Evolutionary conservation across 2,888 invertebrate species (phyloP).

Genomic region (Lepidocyrtoides sp.): DNA sequence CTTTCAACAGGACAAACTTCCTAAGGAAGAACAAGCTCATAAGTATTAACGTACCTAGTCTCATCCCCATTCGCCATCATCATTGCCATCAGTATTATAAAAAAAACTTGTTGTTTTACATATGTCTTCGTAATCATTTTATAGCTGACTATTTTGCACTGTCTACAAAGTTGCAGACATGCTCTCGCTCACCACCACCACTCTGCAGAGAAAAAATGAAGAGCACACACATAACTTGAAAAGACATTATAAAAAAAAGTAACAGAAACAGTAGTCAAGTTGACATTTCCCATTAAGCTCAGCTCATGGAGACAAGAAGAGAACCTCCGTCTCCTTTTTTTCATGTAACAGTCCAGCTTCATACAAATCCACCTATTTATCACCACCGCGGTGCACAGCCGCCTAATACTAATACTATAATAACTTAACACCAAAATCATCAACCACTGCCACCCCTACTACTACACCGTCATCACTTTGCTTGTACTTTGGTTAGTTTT

Average conservation of each 20-base stretch:
- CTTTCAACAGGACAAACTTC: background rate
- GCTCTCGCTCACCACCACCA: no score
- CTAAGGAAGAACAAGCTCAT: background rate
- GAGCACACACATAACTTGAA: constrained; percentile 13
- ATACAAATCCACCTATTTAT: constrained; percentile 10
- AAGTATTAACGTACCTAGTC: background rate
- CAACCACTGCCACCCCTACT: background rate
- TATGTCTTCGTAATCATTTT: background rate
- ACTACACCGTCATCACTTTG: no score
- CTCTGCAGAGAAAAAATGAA: no score
- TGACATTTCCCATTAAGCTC: constrained; percentile 48
- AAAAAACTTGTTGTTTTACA: constrained; percentile 40
- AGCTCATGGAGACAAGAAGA: constrained; percentile 16
- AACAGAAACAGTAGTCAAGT: constrained; percentile 24
- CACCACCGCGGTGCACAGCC: background rate
- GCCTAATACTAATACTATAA: no score
- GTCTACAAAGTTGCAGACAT: no score
- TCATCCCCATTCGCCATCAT: background rate
- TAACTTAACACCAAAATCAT: constrained; percentile 2
- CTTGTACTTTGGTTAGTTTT: no score
- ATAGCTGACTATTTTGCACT: background rate
- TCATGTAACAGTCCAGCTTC: background rate
- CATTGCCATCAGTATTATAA: background rate
- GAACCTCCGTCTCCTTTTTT: constrained; percentile 42
- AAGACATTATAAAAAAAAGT: background rate